These are phyloP conservation scores for Ctena decussata DNA, from an alignment of 2,888 invertebrate species.

Conservation along the genomic window DNA sequence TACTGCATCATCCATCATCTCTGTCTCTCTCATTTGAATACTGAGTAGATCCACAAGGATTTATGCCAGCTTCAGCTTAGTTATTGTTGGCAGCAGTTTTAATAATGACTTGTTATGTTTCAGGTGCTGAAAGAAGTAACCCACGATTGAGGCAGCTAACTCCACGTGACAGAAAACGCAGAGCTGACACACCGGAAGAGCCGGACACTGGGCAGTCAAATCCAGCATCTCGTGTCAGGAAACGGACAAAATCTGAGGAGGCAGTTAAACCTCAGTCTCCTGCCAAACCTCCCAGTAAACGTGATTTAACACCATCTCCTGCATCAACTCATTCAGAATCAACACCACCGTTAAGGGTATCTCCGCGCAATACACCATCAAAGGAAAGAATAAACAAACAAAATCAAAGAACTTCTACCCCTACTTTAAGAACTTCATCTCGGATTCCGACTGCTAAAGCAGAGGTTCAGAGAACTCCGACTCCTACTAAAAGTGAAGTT, in stretches of 20 bases:
- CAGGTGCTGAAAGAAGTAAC: constrained; percentile 47
- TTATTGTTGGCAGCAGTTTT: too few relatives aligned
- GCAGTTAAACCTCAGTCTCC: background rate
- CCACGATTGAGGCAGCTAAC: constrained; percentile 28
- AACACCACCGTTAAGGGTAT: constrained; percentile 43
- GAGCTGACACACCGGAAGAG: constrained; percentile 30
- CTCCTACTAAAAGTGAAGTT: background rate
- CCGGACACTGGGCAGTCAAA: constrained; percentile 5
- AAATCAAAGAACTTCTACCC: background rate
- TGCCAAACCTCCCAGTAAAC: constrained; percentile 34
- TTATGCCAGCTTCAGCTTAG: too few relatives aligned
- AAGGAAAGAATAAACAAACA: constrained; percentile 39
- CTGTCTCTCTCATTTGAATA: too few relatives aligned
- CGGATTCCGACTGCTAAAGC: too few relatives aligned
- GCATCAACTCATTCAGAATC: constrained; percentile 19
- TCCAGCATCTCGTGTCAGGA: constrained; percentile 1
- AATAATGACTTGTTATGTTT: too few relatives aligned
- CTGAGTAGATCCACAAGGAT: too few relatives aligned
- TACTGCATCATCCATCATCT: too few relatives aligned
- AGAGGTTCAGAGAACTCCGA: background rate
- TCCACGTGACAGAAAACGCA: constrained; percentile 53
- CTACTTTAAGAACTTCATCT: background rate
- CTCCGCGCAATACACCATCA: constrained; percentile 56
- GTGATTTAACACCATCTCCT: constrained; percentile 30
- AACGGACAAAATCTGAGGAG: constrained; percentile 30